These are phyloP conservation scores for Laticauda laticaudata DNA, from an alignment of 2,113 vertebrate genomes.

Conservation along the genomic window DNA sequence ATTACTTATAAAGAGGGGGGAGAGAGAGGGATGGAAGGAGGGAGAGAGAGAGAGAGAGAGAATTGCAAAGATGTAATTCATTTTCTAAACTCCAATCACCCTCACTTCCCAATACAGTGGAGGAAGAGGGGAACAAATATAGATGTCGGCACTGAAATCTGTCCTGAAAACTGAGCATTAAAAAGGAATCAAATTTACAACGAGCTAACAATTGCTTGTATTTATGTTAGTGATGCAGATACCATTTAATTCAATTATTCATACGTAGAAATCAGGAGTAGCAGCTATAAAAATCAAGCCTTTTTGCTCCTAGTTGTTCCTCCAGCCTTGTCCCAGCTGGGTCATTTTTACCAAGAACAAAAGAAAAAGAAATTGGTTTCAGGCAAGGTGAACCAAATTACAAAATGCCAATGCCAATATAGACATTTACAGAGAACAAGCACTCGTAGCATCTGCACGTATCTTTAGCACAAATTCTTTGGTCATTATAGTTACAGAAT, in stretches of 20 bases:
- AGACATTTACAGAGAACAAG: not conserved
- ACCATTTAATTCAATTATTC: not conserved
- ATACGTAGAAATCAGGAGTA: not conserved
- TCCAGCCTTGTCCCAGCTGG: not conserved
- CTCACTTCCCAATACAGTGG: not conserved
- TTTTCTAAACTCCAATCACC: not conserved
- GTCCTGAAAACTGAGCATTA: not conserved
- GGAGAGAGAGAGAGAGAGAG: not conserved
- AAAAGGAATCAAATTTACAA: not conserved
- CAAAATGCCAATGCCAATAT: not conserved
- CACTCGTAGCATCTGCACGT: not conserved
- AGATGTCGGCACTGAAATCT: not conserved
- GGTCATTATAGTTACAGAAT: not conserved
- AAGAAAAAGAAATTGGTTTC: not conserved
- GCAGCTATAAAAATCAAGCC: not conserved
- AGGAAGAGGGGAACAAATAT: not conserved
- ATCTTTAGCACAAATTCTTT: not conserved
- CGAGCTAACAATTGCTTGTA: not conserved
- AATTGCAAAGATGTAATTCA: not conserved
- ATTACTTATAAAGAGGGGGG: not conserved
- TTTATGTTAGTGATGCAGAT: not conserved
- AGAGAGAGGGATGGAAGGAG: no score
- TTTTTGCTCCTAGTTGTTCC: not conserved
- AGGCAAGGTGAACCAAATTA: not conserved
- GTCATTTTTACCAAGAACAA: not conserved